phyloP scores from a whole-genome alignment of 1,140 invertebrate genomes.

The Megathymus violae region DNA sequence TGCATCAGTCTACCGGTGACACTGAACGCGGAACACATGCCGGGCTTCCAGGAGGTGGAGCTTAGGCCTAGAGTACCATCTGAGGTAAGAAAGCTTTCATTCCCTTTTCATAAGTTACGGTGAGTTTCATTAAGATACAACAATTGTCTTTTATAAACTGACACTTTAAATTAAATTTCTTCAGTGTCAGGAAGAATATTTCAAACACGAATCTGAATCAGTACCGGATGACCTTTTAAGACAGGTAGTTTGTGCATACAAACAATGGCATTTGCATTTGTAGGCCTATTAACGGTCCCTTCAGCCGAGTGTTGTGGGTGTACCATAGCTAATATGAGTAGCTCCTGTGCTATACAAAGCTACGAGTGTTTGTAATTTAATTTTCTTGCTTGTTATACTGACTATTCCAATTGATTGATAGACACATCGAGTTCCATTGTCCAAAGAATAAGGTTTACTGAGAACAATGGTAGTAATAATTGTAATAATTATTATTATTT shows the following conservation, averaged over 20 bases:
- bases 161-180: neutral
- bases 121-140: too few relatives aligned
- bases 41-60: slow-evolving; percentile 75
- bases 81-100: slow-evolving; percentile 68
- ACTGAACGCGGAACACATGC: slow-evolving; percentile 73
- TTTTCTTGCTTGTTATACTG: neutral
- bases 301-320: neutral
- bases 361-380: neutral
- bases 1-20: slow-evolving; percentile 76
- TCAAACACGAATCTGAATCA: neutral
- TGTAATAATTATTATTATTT: too few relatives aligned
- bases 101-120: too few relatives aligned
- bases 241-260: slow-evolving; percentile 15
- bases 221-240: slow-evolving; percentile 14
- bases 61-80: slow-evolving; percentile 67
- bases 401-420: neutral
- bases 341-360: slow-evolving; percentile 4
- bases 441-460: too few relatives aligned
- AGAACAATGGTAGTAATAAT: too few relatives aligned
- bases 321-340: neutral
- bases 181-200: neutral
- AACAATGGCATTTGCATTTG: slow-evolving; percentile 21
- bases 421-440: neutral
- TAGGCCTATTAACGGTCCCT: slow-evolving; percentile 16
- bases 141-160: neutral